Evolutionary conservation across 1,140 invertebrate species (phyloP), one percentile per base, ranked within the genome.

Genomic region (Rhyacophila brunnea): DNA sequence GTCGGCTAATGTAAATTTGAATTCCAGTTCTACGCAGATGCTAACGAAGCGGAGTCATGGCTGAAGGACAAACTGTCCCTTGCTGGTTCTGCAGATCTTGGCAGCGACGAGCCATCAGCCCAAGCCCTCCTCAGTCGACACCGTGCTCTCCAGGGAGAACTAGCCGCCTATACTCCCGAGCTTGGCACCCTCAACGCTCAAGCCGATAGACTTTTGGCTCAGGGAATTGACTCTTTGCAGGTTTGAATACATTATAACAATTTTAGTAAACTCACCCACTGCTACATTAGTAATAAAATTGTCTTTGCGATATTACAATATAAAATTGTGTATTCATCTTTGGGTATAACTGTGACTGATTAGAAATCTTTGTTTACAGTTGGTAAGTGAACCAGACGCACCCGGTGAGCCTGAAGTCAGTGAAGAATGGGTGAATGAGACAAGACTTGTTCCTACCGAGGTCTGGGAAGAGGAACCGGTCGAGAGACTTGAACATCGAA

Each of bases 21-120:
- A 68, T 67, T 70, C 11, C 82, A 94, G 82, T 97, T 95, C 78
- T 96, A 95, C 70, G 89, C 93, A 1, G 96, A 99, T 78, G 95
- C 95, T 0, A 98, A 99, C 74, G 96, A 99, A 72, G 91, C 95
- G 0, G 96, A 98, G 68, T 96, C 94, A 0, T 99, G 95, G 95
- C 87, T 99, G 77, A 90, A 92, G 63, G 95, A 98, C 71, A 95
- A 95, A 73, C 87, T 91, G 72, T 86, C 93, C 0, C 77, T 98
- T 17, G 90, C 95, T 1, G 83, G 85, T n/a, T 93, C 91, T 0
- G 83, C 84, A 20, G 95, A 98, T 77, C 91, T 89, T 66, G 95
- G 95, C 2, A 84, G 85, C 32, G 94, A 96, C 75, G 94, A 96
- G 67, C 89, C 92, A 0, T 90, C 88, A 66, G 93, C 95, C 0